phyloP scores from a whole-genome alignment of 2,113 vertebrate species.

The Hoplias malabaricus region DNA sequence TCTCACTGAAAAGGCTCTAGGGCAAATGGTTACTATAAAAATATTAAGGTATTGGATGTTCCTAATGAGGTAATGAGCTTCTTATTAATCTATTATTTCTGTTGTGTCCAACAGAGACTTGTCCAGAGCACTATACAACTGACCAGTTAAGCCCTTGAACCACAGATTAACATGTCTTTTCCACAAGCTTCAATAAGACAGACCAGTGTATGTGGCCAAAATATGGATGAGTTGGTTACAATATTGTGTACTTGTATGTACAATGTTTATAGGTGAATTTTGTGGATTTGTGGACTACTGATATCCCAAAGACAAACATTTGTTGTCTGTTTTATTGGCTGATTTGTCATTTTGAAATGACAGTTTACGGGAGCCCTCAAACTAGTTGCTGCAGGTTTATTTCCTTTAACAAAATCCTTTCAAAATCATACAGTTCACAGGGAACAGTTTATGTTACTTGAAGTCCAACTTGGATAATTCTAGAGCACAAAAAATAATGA shows the following conservation, averaged over 20 bases:
- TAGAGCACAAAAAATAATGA: neutral
- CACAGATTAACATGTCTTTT: neutral
- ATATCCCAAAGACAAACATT: neutral
- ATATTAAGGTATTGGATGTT: neutral
- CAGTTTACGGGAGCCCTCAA: too few species aligned
- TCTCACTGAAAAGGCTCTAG: neutral
- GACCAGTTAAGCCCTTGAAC: neutral
- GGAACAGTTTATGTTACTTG: neutral
- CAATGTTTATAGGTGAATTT: neutral
- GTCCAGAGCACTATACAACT: neutral
- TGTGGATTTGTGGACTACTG: neutral
- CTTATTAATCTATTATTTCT: neutral
- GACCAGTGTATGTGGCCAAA: neutral
- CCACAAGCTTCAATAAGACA: neutral
- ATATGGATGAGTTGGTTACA: neutral
- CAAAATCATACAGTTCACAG: neutral
- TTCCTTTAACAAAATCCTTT: neutral
- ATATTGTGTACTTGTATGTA: neutral
- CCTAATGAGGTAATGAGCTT: neutral
- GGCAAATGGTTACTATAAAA: neutral
- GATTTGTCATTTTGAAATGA: neutral
- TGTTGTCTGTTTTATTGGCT: neutral
- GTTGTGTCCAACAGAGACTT: neutral
- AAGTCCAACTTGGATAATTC: neutral
- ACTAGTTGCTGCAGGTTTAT: neutral